Evolutionary conservation across 2,888 invertebrate species (phyloP).

Genomic region (Scaptomyza parva): DNA sequence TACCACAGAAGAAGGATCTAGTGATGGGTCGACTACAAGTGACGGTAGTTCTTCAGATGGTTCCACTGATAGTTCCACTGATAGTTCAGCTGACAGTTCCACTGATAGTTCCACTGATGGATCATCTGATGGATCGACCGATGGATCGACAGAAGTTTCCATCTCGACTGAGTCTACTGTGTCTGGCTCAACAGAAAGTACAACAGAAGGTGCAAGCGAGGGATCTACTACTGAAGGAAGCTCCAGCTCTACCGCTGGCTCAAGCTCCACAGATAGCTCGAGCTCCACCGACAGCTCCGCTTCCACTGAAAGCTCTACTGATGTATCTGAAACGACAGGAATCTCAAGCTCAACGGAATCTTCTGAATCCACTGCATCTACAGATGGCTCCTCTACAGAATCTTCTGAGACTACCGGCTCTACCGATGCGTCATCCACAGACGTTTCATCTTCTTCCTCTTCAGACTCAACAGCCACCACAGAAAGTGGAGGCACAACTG

Average conservation of each 20-base stretch:
- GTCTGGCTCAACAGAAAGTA: conserved; percentile 30
- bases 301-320: conserved; percentile 13
- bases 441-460: conserved; percentile 23
- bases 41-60: not conserved
- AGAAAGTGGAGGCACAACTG: conserved; percentile 44
- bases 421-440: conserved; percentile 23
- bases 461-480: conserved; percentile 36
- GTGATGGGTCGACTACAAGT: conserved; percentile 16
- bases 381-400: conserved; percentile 2
- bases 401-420: conserved; percentile 20
- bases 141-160: no score
- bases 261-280: conserved; percentile 9
- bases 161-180: conserved; percentile 29
- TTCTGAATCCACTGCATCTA: conserved; percentile 6
- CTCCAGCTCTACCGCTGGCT: conserved; percentile 17
- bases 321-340: conserved; percentile 8
- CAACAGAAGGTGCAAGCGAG: conserved; percentile 14
- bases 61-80: conserved; percentile 21
- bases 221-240: conserved; percentile 25
- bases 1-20: conserved; percentile 17
- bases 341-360: conserved; percentile 1
- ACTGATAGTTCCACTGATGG: conserved; percentile 24
- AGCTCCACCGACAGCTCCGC: conserved; percentile 13
- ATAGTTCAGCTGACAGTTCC: conserved; percentile 13
- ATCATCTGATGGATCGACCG: conserved; percentile 9